Evolutionary conservation across 2,113 vertebrate genomes (phyloP), one percentile per base, ranked within the genome.

Genomic region (Sinocyclocheilus maitianheensis): DNA sequence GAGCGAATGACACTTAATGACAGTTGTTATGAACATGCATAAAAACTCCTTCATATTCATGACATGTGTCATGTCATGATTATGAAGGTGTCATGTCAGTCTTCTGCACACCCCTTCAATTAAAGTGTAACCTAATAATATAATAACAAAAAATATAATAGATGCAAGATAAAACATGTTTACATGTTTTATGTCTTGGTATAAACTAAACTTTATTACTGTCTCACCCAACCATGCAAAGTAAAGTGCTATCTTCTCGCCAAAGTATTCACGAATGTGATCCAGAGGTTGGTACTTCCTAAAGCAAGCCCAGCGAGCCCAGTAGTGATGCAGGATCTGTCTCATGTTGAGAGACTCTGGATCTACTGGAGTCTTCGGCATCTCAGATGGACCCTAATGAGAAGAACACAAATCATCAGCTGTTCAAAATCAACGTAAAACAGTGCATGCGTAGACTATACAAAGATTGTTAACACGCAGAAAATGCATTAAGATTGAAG

Each of bases 251-350:
- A 93, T 91, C 87, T 94, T 94, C 87, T 94, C 93, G 53, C 93
- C 93, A 71, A 94, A 94, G 82, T 94, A 94, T 85, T 94, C 91
- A 22, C 91, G 87, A 58, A 93, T 90, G 37, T 93, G 92, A 88
- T 94, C 94, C 77, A 96, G 89, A n/a, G 92, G 95, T 92, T 95
- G 95, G 88, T 96, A 95, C 72, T 94, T 94, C 18, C 86, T 90
- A 95, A 94, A 96, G 87, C 91, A 92, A 22, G 92, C 94, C 86
- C 86, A 89, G 0, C 88, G 55, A n/a, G 80, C 88, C 96, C 96
- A 96, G 91, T 94, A 94, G 4, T 91, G 87, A 90, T 91, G 94
- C 1, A 95, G 92, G 80, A 96, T 88, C 88, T 95, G 95, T 77
- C 93, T 90, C 88, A 93, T 92, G 89, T 94, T 95, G 67, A 96